These are phyloP conservation scores for Cosmia trapezina DNA, from an alignment of 2,888 invertebrate genomes.

Conservation along the genomic window DNA sequence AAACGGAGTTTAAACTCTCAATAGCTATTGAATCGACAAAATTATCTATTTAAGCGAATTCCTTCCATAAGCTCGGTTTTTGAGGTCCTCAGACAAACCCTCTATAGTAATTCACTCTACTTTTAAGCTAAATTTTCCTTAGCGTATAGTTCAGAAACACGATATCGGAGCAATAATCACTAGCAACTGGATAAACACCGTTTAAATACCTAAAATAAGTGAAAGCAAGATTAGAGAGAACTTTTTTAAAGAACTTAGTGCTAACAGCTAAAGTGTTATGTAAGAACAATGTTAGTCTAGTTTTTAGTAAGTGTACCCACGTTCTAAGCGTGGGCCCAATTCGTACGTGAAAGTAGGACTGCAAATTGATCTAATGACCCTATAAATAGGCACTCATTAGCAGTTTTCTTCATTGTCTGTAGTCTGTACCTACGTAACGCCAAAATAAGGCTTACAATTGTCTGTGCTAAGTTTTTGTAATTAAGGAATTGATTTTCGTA, in stretches of 20 bases:
- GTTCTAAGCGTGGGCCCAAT: constrained; percentile 30
- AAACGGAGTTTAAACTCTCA: too few relatives aligned
- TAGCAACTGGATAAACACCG: too few relatives aligned
- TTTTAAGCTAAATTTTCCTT: too few relatives aligned
- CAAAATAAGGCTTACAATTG: not conserved
- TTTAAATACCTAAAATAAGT: not conserved
- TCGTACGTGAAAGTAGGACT: constrained; percentile 51
- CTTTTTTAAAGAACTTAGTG: not conserved
- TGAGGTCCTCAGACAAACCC: too few relatives aligned
- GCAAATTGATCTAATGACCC: constrained; percentile 43
- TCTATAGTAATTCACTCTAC: too few relatives aligned
- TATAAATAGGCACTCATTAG: constrained; percentile 31
- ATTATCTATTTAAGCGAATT: too few relatives aligned
- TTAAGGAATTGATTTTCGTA: not conserved
- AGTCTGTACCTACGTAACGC: not conserved
- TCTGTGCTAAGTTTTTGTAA: constrained; percentile 8
- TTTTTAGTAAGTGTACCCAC: constrained; percentile 31
- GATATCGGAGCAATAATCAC: too few relatives aligned
- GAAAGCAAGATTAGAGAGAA: not conserved
- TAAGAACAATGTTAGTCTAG: constrained; percentile 4
- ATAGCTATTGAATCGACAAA: too few relatives aligned
- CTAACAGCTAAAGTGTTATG: not conserved
- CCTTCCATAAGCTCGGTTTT: too few relatives aligned
- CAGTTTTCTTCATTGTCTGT: constrained; percentile 32
- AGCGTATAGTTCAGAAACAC: too few relatives aligned